phyloP scores from a whole-genome alignment of 2,888 invertebrate species.

The Thumatha senex region DNA sequence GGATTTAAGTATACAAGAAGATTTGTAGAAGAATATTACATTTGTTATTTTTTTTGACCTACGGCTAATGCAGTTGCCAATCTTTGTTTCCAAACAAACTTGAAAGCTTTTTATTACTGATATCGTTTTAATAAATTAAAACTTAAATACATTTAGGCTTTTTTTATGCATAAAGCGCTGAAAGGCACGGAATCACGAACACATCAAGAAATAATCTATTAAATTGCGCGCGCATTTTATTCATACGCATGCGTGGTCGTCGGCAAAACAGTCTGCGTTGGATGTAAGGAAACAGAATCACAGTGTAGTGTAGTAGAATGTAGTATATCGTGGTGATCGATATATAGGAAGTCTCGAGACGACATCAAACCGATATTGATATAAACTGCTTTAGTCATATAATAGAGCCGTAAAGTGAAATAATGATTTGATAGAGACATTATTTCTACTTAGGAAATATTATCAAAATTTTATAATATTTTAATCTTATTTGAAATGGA shows the following conservation, averaged over 20 bases:
- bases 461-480: neutral
- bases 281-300: neutral
- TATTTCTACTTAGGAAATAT: neutral
- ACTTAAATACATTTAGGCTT: too few species aligned
- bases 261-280: constrained; percentile 38
- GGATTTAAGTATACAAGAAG: too few species aligned
- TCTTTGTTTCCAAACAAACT: too few species aligned
- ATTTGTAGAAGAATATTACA: too few species aligned
- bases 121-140: too few species aligned
- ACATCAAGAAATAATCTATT: constrained; percentile 23
- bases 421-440: too few species aligned
- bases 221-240: constrained; percentile 55
- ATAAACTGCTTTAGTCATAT: neutral
- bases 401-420: too few species aligned
- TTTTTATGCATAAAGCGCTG: constrained; percentile 40
- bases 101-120: too few species aligned
- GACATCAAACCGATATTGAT: constrained; percentile 32
- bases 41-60: too few species aligned
- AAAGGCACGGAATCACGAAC: constrained; percentile 14
- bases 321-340: constrained; percentile 24
- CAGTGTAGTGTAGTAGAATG: neutral
- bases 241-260: constrained; percentile 15
- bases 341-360: constrained; percentile 27
- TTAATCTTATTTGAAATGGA: constrained; percentile 23
- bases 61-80: too few species aligned